phyloP scores from a whole-genome alignment of 2,113 vertebrate genomes.

The Setophaga coronata region DNA sequence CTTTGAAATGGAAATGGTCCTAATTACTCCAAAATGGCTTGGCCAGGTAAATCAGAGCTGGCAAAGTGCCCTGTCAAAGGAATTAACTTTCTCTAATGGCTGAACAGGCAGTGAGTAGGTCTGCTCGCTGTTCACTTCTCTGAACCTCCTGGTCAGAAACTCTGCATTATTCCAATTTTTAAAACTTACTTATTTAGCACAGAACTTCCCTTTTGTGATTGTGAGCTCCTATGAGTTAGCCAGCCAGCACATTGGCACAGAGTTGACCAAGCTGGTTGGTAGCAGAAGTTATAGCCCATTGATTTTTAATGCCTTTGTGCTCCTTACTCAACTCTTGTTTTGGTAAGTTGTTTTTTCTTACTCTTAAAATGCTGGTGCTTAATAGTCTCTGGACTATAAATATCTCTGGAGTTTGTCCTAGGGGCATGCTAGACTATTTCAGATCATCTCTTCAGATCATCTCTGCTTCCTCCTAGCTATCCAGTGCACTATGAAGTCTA shows the following conservation, averaged over 20 bases:
- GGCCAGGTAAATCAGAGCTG: not conserved
- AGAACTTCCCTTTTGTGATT: not conserved
- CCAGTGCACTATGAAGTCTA: not conserved
- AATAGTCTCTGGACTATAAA: not conserved
- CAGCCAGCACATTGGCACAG: accelerated
- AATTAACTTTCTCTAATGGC: not conserved
- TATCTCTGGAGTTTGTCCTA: not conserved
- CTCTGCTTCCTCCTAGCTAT: not conserved
- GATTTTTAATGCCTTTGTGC: not conserved
- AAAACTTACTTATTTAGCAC: not conserved
- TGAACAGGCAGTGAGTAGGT: not conserved
- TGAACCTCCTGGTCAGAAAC: not conserved
- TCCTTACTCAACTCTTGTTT: not conserved
- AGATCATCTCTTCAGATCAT: not conserved
- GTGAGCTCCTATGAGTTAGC: not conserved
- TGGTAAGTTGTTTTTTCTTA: not conserved
- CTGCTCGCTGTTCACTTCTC: not conserved
- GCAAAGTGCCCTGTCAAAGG: not conserved
- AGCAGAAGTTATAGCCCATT: not conserved
- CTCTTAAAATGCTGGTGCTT: not conserved
- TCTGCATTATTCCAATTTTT: not conserved
- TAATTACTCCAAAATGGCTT: not conserved
- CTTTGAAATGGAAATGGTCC: not conserved
- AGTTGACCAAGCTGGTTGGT: not conserved
- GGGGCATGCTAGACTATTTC: not conserved